Evolutionary conservation across 2,113 vertebrate species (phyloP).

Genomic region (Poeciliopsis prolifica): DNA sequence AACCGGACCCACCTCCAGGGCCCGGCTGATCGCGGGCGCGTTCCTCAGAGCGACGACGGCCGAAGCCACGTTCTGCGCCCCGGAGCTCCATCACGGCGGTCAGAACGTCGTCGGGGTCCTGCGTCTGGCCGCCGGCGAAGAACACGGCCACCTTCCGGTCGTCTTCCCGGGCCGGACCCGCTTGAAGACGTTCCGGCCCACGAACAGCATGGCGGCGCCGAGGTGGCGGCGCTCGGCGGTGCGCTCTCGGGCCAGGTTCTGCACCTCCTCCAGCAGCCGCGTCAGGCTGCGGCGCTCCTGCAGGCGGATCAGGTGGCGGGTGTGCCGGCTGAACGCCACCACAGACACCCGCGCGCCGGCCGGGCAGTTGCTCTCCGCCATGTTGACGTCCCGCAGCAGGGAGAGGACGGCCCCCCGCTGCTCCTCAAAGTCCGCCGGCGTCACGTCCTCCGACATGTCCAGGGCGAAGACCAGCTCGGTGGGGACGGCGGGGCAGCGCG

Average conservation of each 20-base stretch:
- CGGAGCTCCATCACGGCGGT: conserved; percentile 84
- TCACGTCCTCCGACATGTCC: conserved; percentile 84
- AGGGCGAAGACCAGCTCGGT: conserved; percentile 87
- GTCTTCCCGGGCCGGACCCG: conserved; percentile 75
- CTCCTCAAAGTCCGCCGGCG: conserved; percentile 74
- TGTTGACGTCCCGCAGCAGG: conserved; percentile 78
- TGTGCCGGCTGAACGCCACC: conserved; percentile 76
- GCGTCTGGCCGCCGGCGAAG: conserved; percentile 72
- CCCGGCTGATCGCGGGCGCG: conserved; percentile 61
- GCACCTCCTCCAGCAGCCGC: conserved; percentile 74
- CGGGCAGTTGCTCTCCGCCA: conserved; percentile 87
- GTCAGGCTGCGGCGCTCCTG: conserved; percentile 75
- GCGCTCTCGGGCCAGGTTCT: conserved; percentile 71
- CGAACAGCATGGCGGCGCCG: conserved; percentile 84
- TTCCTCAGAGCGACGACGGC: conserved; percentile 79
- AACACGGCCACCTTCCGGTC: conserved; percentile 87
- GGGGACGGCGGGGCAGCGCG: conserved; percentile 81
- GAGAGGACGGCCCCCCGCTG: conserved; percentile 79
- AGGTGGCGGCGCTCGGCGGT: conserved; percentile 76
- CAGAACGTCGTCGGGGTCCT: conserved; percentile 68
- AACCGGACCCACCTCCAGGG: conserved; percentile 75
- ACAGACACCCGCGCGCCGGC: conserved; percentile 82
- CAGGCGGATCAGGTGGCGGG: conserved; percentile 84
- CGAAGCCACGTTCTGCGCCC: conserved; percentile 77
- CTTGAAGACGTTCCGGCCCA: conserved; percentile 86